A percentile compares a stretch with the other conserved stretches of the same genome.
Evolutionary conservation across 2,888 invertebrate species (phyloP).

Genomic region (Sinotaia quadrata): DNA sequence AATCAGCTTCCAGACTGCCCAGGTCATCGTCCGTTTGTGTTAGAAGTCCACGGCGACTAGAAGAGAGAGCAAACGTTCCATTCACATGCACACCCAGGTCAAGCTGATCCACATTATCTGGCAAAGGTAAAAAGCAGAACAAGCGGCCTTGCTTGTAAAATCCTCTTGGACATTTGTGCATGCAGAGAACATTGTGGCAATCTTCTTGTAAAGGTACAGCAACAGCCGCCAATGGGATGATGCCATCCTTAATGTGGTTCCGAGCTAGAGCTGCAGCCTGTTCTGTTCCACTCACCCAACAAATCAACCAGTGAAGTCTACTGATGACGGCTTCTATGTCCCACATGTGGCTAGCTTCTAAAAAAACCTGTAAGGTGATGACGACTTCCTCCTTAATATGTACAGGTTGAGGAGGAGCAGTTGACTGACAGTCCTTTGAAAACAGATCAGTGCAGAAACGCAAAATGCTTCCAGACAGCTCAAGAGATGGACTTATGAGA

Average conservation of each 20-base stretch:
- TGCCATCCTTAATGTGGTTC: slow-evolving; percentile 21
- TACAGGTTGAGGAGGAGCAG: neutral
- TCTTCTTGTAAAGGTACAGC: slow-evolving; percentile 49
- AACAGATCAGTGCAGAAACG: neutral
- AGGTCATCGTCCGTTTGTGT: slow-evolving; percentile 50
- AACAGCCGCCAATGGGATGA: slow-evolving; percentile 51
- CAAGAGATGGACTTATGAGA: neutral
- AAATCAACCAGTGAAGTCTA: slow-evolving; percentile 20
- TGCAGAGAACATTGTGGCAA: neutral
- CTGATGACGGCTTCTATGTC: neutral
- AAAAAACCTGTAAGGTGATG: neutral
- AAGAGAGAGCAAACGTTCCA: slow-evolving; percentile 57
- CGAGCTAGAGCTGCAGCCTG: slow-evolving; percentile 11
- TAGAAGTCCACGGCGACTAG: slow-evolving; percentile 51
- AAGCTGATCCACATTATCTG: slow-evolving; percentile 43
- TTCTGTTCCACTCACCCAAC: slow-evolving; percentile 27
- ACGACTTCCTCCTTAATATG: neutral
- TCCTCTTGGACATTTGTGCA: slow-evolving; percentile 29
- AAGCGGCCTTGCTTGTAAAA: slow-evolving; percentile 48
- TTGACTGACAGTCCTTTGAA: neutral
- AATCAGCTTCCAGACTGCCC: slow-evolving; percentile 34
- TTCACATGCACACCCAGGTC: slow-evolving; percentile 63
- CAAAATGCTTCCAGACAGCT: neutral
- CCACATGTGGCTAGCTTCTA: neutral
- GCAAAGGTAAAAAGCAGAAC: slow-evolving; percentile 67